Conservation (phyloP, 2,797 vertebrate genomes). For the Sphenodon punctatus region DNA sequence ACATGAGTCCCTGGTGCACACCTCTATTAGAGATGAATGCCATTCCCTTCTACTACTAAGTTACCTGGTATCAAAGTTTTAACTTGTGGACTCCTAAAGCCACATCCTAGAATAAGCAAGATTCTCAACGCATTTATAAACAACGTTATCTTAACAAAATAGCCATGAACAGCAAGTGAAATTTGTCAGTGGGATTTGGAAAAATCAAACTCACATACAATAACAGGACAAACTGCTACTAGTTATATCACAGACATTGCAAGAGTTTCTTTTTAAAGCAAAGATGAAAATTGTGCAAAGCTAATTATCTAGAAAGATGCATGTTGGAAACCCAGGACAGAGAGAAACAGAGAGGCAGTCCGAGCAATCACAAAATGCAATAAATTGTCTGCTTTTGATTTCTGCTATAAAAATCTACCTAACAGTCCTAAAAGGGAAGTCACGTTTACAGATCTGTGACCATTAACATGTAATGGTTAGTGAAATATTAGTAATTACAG, state of each 20-base stretch:
- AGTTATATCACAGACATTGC: constrained; percentile 6
- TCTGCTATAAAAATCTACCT: background rate
- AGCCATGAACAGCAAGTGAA: rapidly evolving
- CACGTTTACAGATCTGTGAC: background rate
- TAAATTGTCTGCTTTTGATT: background rate
- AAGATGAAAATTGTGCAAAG: background rate
- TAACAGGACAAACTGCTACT: background rate
- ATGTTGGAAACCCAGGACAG: background rate
- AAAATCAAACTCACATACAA: background rate
- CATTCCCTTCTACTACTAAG: background rate
- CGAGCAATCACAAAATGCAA: background rate
- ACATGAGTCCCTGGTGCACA: too few species aligned
- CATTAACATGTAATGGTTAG: too few species aligned
- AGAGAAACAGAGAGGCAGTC: background rate
- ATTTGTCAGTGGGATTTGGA: background rate
- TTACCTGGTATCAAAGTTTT: background rate
- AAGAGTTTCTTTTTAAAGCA: constrained; percentile 17
- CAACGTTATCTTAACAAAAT: background rate
- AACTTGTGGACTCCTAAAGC: background rate
- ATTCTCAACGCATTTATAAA: background rate
- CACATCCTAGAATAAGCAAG: background rate
- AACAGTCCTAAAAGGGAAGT: background rate
- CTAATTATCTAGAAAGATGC: background rate
- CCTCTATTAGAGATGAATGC: background rate
- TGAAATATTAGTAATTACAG: too few species aligned